Evolutionary conservation across 2,888 invertebrate species (phyloP), one percentile per base, ranked within the genome.

Genomic region (Hylaea fasciaria): DNA sequence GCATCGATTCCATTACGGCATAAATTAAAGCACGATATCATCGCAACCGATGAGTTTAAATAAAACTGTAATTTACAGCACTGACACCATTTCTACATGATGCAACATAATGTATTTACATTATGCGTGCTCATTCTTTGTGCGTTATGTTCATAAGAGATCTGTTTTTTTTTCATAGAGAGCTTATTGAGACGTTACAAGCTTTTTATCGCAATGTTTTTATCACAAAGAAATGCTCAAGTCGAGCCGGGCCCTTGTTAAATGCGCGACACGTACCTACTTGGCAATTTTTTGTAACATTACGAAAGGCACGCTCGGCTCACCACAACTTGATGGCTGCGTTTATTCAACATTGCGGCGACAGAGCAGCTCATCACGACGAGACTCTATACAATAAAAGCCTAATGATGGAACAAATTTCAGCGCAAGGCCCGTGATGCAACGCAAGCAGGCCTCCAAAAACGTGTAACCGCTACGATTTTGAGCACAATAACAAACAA

Each of bases 291-390:
- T 69, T 50, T 67, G 65, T 65, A 52, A 54, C 55, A 68, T 83
- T 78, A 70, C 74, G 68, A 76, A 80, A 79, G 62, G 49, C 61
- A 64, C 54, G 66, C 46, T 74, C 62, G 62, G 68, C 69, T 70
- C 60, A 70, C 72, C 68, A 68, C 70, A 72, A 70, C 73, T 72
- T 77, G 74, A 73, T 72, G 63, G 69, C 65, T 65, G 62, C 62
- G 69, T 77, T 80, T 76, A 68, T 78, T 75, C 70, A 80, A 78
- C 70, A 77, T 76, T 80, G 78, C 75, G 77, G 77, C 77, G 78
- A 77, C 80, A 72, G 72, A 73, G 61, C 65, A 73, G 69, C 74
- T 72, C 77, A 78, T 82, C 74, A 77, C 66, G 80, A 81, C 74
- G 73, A 75, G 76, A 77, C 62, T 69, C 71, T 70, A 59, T 68